These are phyloP conservation scores for Strix aluco DNA, from an alignment of 2,113 vertebrate genomes.

Conservation along the genomic window DNA sequence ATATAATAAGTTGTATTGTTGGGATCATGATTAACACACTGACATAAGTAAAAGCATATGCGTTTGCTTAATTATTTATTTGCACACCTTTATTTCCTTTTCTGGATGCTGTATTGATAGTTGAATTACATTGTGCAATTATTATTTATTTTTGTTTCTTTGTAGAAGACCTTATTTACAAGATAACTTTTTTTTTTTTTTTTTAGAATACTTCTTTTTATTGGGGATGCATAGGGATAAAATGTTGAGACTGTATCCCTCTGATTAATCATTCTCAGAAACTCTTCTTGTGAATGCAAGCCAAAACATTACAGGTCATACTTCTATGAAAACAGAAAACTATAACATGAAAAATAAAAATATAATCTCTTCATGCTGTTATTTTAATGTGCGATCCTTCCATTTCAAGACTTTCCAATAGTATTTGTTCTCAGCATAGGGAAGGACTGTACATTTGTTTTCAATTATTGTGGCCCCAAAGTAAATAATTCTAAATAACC, in stretches of 20 bases:
- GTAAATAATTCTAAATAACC: background rate
- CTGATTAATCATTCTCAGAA: background rate
- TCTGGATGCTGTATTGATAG: background rate
- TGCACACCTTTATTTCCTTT: background rate
- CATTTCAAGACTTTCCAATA: background rate
- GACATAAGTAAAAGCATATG: background rate
- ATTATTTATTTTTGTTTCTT: background rate
- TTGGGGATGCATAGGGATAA: background rate
- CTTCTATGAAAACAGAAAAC: background rate
- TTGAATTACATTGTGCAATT: background rate
- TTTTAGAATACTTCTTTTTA: background rate
- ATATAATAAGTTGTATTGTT: background rate
- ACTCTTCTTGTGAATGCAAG: background rate
- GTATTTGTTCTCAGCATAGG: background rate
- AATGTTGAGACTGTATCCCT: background rate
- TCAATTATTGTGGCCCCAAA: background rate
- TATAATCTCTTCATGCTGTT: background rate
- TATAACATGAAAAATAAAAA: background rate
- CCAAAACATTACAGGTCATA: background rate
- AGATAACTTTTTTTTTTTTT: background rate
- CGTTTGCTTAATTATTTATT: background rate
- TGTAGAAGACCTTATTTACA: background rate
- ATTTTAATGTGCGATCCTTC: background rate
- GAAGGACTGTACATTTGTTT: background rate
- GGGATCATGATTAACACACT: background rate